These are phyloP conservation scores for Agriopis leucophaearia DNA, from an alignment of 2,888 invertebrate genomes.

Conservation along the genomic window DNA sequence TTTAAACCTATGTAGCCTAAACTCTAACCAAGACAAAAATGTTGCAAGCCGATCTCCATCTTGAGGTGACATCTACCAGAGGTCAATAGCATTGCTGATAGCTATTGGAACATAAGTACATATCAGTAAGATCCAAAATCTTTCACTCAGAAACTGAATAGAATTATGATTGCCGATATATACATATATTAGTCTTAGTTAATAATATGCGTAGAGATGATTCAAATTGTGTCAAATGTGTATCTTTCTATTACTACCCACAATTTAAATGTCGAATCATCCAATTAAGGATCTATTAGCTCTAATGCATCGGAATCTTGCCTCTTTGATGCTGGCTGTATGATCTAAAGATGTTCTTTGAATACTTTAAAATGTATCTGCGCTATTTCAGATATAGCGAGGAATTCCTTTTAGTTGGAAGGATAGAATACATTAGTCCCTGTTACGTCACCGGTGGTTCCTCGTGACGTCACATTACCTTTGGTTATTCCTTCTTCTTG, in stretches of 20 bases:
- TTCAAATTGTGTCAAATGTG: constrained; percentile 5
- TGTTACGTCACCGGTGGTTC: neutral
- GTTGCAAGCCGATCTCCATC: too few species aligned
- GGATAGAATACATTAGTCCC: constrained; percentile 4
- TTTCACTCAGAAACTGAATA: neutral
- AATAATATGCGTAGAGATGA: neutral
- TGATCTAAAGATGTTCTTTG: constrained; percentile 1
- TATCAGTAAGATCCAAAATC: neutral
- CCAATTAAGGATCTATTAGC: constrained; percentile 27
- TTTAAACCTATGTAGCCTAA: too few species aligned
- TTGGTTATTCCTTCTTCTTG: neutral
- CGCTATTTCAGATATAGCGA: constrained; percentile 9
- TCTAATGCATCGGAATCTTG: constrained; percentile 35
- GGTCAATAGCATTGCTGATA: too few species aligned
- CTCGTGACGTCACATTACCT: neutral
- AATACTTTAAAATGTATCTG: constrained; percentile 15
- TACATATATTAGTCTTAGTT: neutral
- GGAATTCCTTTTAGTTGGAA: constrained; percentile 12
- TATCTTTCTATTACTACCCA: constrained; percentile 9
- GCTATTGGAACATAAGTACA: too few species aligned
- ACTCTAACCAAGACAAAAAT: too few species aligned
- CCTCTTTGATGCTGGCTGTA: constrained; percentile 19
- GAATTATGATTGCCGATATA: too few species aligned
- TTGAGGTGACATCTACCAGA: too few species aligned
- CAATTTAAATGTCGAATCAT: constrained; percentile 23